Conservation (phyloP, 2,113 vertebrate species). For the Lota lota region DNA sequence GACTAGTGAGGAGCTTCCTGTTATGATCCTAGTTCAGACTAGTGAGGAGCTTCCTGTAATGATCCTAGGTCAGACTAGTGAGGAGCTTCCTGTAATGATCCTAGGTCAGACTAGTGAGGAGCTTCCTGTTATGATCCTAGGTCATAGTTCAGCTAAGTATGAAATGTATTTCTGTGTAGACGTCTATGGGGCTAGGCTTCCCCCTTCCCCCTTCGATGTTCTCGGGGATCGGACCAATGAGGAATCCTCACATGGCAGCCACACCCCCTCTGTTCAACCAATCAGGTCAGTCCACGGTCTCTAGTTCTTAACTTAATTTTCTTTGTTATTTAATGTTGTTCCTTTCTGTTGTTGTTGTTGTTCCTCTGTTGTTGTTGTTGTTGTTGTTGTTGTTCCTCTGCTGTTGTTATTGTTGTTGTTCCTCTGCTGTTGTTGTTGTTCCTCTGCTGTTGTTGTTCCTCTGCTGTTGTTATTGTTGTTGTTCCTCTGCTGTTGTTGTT, state of each 20-base stretch:
- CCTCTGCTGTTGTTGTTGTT: neutral
- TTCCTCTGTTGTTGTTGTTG: neutral
- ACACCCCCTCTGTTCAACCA: slow-evolving; percentile 72
- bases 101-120: no score
- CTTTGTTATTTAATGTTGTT: no score
- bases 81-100: no score
- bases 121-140: no score
- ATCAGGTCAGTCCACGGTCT: slow-evolving; percentile 43
- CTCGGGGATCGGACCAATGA: slow-evolving; percentile 77
- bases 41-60: no score
- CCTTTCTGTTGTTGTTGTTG: neutral
- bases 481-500: neutral
- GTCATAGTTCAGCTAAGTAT: no score
- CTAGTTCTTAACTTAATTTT: neutral
- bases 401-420: neutral
- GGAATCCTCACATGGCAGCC: slow-evolving; percentile 73
- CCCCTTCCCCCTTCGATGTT: slow-evolving; percentile 81
- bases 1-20: no score
- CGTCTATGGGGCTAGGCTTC: slow-evolving; percentile 83
- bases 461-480: no score
- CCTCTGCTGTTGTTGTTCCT: neutral
- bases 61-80: no score
- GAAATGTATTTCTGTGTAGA: slow-evolving; percentile 45
- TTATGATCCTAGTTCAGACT: no score
- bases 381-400: neutral